Conservation (phyloP, 2,113 vertebrate genomes). For the Otis tarda region DNA sequence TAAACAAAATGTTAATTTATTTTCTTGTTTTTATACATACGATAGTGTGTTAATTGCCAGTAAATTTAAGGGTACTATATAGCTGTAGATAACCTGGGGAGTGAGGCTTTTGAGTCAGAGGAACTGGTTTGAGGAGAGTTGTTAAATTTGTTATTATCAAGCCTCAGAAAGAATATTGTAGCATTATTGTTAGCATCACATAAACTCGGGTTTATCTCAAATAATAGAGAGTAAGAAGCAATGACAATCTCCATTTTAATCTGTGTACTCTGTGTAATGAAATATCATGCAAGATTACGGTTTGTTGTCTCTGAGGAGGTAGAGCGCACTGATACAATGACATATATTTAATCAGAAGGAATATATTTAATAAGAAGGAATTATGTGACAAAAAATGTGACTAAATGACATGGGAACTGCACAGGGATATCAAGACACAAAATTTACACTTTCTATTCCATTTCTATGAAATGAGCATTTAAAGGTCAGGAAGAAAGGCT, state of each 20-base stretch:
- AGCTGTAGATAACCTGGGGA: not conserved
- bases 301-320: conserved; percentile 5
- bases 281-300: conserved; percentile 35
- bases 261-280: conserved; percentile 33
- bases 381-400: conserved; percentile 32
- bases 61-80: not conserved
- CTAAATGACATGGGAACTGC: conserved; percentile 34
- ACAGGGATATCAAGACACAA: conserved; percentile 58
- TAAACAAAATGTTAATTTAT: not conserved
- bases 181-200: not conserved
- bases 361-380: conserved; percentile 44
- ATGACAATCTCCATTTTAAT: conserved; percentile 43
- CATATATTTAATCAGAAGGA: conserved; percentile 44
- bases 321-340: not conserved
- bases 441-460: conserved; percentile 70
- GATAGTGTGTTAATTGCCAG: not conserved
- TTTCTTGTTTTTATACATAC: not conserved
- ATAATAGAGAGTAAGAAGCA: conserved; percentile 5
- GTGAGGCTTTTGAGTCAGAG: not conserved
- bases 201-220: conserved; percentile 19
- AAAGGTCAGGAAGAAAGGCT: conserved; percentile 79
- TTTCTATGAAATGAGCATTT: conserved; percentile 73
- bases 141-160: not conserved
- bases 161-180: not conserved
- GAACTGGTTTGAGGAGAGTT: not conserved